Evolutionary conservation across 2,797 vertebrate species (phyloP), one percentile per base, ranked within the genome.

Genomic region (Pyrocephalus nanus): DNA sequence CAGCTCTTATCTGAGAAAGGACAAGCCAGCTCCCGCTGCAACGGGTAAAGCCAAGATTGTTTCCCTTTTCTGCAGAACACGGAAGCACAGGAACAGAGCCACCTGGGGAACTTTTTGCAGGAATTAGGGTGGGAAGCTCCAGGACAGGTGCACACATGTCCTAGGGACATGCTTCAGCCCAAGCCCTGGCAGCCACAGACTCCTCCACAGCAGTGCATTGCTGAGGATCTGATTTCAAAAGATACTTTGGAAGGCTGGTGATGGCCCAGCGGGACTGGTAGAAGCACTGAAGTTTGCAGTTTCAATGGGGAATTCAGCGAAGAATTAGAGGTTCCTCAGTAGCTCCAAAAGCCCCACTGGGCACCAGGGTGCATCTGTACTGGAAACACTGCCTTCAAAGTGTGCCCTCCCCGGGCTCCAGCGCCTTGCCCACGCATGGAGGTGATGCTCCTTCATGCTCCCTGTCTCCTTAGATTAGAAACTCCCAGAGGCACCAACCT

Each of bases 401-500:
- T 0, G 22, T 45, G 62, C 75, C 65, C 73, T 82, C 26, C 9
- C 30, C 2, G 0, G 40, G 45, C 51, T 72, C 40, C 71, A 43
- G 57, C 32, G 34, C 51, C 25, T 57, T 48, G 75, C 78, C 79
- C 72, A 72, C 29, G 4, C 76, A 5, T 3, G 2, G 3, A 43
- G 21, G 21, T 1, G 69, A 89, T 88, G 81, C 61, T 92, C 61
- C 77, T 74, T 71, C 57, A 8, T 4, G 20, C 51, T 69, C 42
- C 47, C 48, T 0, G 8, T 27, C 69, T 92, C 47, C 76, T 58
- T 1, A 75, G 66, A 74, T 90, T 70, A 90, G 67, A 62, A 83
- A 78, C 77, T 84, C 76, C 88, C 80, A 81, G 88, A 86, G 67
- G 79, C 71, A 82, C 70, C 73, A 75, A 58, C 11, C 36, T 81